Evolutionary conservation across 2,113 vertebrate species (phyloP).

Genomic region (Thinocorus orbignyianus): DNA sequence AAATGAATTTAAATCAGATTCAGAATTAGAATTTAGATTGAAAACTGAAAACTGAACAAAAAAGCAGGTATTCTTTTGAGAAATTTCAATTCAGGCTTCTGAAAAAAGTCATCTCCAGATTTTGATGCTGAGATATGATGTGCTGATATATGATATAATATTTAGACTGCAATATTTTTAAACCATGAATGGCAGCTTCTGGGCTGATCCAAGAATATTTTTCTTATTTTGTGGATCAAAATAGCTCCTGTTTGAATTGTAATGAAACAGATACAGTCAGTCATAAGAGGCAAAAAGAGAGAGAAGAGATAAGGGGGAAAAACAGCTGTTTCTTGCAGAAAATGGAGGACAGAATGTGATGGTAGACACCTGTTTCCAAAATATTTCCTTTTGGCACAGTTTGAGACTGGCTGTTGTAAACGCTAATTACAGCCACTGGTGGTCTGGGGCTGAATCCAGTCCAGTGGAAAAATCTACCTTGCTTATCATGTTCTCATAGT

Average conservation of each 20-base stretch:
- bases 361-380: not conserved
- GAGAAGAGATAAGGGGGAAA: not conserved
- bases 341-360: not conserved
- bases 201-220: not conserved
- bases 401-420: not conserved
- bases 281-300: not conserved
- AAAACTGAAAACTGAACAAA: not conserved
- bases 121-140: fast-evolving
- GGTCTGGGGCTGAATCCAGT: not conserved
- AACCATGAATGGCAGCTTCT: not conserved
- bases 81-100: not conserved
- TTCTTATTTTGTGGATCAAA: not conserved
- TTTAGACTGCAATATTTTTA: not conserved
- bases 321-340: not conserved
- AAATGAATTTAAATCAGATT: not conserved
- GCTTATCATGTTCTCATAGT: not conserved
- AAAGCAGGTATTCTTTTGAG: not conserved
- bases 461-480: not conserved
- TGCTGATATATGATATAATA: not conserved
- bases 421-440: not conserved
- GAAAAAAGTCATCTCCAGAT: not conserved
- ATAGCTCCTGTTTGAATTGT: not conserved
- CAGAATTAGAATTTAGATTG: not conserved
- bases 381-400: not conserved
- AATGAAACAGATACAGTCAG: not conserved